A percentile compares a stretch with the other conserved stretches of the same genome.
Evolutionary conservation across 1,140 invertebrate species (phyloP).

Genomic region (Zaprionus lachaisei): DNA sequence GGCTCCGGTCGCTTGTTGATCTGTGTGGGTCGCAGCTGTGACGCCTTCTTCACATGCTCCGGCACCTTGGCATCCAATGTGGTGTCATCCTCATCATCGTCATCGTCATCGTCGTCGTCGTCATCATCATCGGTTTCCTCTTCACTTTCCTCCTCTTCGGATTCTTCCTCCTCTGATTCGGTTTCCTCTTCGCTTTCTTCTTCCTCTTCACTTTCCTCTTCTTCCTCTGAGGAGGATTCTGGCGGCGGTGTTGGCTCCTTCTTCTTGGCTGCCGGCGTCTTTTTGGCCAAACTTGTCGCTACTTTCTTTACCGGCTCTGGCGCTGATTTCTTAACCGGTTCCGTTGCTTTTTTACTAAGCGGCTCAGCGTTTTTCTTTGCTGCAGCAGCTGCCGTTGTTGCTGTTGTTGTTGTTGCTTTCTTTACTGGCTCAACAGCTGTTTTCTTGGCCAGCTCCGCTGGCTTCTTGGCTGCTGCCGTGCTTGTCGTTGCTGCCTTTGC

Average conservation of each 20-base stretch:
- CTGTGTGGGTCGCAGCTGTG: conserved; percentile 66
- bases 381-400: conserved; percentile 20
- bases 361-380: conserved; percentile 14
- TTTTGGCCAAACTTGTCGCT: conserved; percentile 37
- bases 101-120: conserved; percentile 53
- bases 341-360: conserved; percentile 54
- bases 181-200: conserved; percentile 65
- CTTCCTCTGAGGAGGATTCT: conserved; percentile 70
- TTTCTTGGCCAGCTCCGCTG: conserved; percentile 54
- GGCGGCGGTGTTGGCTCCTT: conserved; percentile 78
- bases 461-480: conserved; percentile 35
- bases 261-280: conserved; percentile 55
- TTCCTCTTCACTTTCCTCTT: conserved; percentile 61
- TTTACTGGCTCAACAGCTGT: conserved; percentile 39
- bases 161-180: conserved; percentile 51
- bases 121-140: conserved; percentile 69
- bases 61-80: conserved; percentile 67
- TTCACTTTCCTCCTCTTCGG: conserved; percentile 51
- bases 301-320: conserved; percentile 46
- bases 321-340: conserved; percentile 57
- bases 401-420: conserved; percentile 37
- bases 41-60: conserved; percentile 71
- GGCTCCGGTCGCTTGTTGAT: conserved; percentile 68
- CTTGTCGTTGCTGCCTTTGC: conserved; percentile 35
- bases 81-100: conserved; percentile 58